Evolutionary conservation across 1,140 invertebrate species (phyloP).

Genomic region (Zaprionus tsacasi): DNA sequence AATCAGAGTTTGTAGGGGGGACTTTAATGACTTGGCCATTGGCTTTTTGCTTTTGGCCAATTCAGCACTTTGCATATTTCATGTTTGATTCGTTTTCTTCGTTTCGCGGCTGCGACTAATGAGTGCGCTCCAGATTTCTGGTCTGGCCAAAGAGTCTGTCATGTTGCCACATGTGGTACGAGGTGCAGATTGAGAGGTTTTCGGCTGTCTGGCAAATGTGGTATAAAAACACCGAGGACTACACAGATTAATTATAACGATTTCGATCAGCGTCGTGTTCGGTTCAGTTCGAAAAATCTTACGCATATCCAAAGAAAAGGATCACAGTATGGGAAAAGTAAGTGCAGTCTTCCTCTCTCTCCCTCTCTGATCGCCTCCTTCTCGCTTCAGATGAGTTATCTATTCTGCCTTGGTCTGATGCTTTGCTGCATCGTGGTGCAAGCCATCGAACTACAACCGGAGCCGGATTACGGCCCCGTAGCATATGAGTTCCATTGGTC

Average conservation of each 20-base stretch:
- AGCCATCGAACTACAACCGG: slow-evolving; percentile 59
- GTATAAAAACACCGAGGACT: slow-evolving; percentile 72
- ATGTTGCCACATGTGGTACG: slow-evolving; percentile 64
- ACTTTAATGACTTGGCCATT: background rate
- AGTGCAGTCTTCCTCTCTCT: slow-evolving; percentile 18
- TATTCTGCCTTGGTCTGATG: slow-evolving; percentile 56
- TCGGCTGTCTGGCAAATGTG: slow-evolving; percentile 31
- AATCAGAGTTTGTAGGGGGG: slow-evolving; percentile 3
- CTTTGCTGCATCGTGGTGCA: slow-evolving; percentile 32
- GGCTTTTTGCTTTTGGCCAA: slow-evolving; percentile 26
- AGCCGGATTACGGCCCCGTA: slow-evolving; percentile 72
- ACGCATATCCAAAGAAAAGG: background rate
- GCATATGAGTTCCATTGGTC: slow-evolving; percentile 86
- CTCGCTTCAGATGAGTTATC: slow-evolving; percentile 50
- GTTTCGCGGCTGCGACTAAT: slow-evolving; percentile 58
- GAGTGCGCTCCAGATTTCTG: slow-evolving; percentile 58
- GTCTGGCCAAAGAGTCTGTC: slow-evolving; percentile 43
- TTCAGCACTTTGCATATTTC: slow-evolving; percentile 68
- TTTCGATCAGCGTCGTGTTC: slow-evolving; percentile 63
- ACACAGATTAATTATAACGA: slow-evolving; percentile 69
- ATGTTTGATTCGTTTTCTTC: slow-evolving; percentile 66
- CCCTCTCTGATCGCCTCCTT: background rate
- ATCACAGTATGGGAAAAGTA: slow-evolving; percentile 58
- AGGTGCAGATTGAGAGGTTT: slow-evolving; percentile 35
- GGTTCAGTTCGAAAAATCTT: slow-evolving; percentile 23